phyloP scores from a whole-genome alignment of 2,888 invertebrate species.

The Aricia artaxerxes region DNA sequence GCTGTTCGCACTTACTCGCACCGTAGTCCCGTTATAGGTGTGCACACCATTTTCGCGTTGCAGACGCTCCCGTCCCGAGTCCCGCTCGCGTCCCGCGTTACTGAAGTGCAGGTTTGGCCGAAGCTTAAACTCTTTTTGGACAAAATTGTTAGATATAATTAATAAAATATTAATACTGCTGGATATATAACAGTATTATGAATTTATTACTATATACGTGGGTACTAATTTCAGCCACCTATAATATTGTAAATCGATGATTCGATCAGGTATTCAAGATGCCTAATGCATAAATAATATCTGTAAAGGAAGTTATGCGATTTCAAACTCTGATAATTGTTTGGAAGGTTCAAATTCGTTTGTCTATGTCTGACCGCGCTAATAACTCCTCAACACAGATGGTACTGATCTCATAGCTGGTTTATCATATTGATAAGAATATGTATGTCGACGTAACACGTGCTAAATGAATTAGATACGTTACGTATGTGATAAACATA shows the following conservation, averaged over 20 bases:
- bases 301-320: background rate
- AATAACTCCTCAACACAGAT: background rate
- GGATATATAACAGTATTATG: too few relatives aligned
- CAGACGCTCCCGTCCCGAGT: too few relatives aligned
- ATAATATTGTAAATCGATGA: background rate
- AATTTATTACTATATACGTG: too few relatives aligned
- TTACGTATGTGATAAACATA: constrained; percentile 7
- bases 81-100: too few relatives aligned
- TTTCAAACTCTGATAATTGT: background rate
- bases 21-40: too few relatives aligned
- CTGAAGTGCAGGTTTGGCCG: too few relatives aligned
- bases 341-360: background rate
- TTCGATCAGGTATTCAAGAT: background rate
- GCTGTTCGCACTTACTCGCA: too few relatives aligned
- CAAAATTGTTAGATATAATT: too few relatives aligned
- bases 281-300: background rate
- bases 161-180: too few relatives aligned
- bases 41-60: too few relatives aligned
- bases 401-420: constrained; percentile 5
- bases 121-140: too few relatives aligned
- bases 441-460: background rate
- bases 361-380: background rate
- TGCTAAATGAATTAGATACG: constrained; percentile 19
- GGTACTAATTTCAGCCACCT: background rate
- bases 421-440: constrained; percentile 3